A percentile compares a stretch with the other conserved stretches of the same genome.
These are phyloP conservation scores for Anneissia japonica DNA, from an alignment of 35 echinoderm and acorn worm genomes.

Conservation along the genomic window DNA sequence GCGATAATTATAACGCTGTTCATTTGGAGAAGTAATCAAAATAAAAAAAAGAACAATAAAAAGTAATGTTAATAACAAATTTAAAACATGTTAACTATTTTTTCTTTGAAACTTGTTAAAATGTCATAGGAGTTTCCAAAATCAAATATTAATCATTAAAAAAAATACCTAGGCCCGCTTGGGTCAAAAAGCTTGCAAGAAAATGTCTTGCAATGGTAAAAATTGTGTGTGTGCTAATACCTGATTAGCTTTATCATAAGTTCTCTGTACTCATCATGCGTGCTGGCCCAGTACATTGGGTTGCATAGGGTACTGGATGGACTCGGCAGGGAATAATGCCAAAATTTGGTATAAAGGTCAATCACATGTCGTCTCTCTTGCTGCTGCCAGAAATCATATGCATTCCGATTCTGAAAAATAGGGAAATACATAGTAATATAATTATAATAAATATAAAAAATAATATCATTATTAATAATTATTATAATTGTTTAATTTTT, in stretches of 20 bases:
- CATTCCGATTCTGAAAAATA: slow-evolving; percentile 34
- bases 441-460: background rate
- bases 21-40: too few species aligned
- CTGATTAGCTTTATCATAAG: slow-evolving; percentile 62
- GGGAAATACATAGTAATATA: background rate
- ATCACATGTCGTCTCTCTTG: slow-evolving; percentile 47
- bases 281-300: slow-evolving; percentile 59
- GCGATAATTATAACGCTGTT: too few species aligned
- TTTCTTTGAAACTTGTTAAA: too few species aligned
- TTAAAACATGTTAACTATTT: too few species aligned
- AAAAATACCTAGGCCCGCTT: too few species aligned
- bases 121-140: too few species aligned
- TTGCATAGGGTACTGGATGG: slow-evolving; percentile 41
- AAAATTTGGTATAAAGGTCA: slow-evolving; percentile 58
- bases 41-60: too few species aligned
- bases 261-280: slow-evolving; percentile 66
- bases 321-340: slow-evolving; percentile 53
- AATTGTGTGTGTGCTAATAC: too few species aligned
- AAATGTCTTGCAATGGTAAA: too few species aligned
- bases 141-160: too few species aligned
- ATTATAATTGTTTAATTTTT: background rate
- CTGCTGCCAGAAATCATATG: slow-evolving; percentile 63
- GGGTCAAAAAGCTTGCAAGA: too few species aligned
- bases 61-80: too few species aligned
- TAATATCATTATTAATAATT: background rate